phyloP scores from a whole-genome alignment of 2,113 vertebrate genomes.

The Piprites chloris region DNA sequence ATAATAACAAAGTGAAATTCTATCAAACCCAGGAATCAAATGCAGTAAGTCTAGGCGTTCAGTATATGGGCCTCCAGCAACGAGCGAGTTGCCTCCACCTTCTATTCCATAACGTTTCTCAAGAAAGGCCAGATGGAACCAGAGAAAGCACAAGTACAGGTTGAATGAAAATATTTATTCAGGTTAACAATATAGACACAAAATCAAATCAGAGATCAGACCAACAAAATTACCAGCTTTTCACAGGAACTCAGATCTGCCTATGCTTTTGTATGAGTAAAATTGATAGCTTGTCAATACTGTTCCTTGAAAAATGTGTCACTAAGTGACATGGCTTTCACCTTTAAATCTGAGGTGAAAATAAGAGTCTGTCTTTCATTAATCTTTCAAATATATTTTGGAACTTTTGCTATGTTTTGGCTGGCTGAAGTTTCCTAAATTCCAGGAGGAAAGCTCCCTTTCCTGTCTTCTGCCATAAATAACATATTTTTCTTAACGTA shows the following conservation, averaged over 20 bases:
- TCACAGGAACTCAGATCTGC: neutral
- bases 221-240: neutral
- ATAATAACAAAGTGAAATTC: neutral
- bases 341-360: slow-evolving; percentile 9
- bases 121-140: neutral
- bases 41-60: neutral
- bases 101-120: rapidly evolving
- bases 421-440: slow-evolving; percentile 46
- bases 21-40: neutral
- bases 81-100: neutral
- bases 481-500: slow-evolving; percentile 44
- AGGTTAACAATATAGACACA: neutral
- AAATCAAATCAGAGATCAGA: neutral
- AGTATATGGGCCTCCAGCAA: neutral
- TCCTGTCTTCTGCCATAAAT: slow-evolving; percentile 58
- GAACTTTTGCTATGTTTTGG: slow-evolving; percentile 33
- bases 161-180: neutral
- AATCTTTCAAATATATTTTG: slow-evolving; percentile 33
- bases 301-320: neutral
- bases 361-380: slow-evolving; percentile 28
- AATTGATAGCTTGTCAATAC: neutral
- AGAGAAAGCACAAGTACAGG: neutral
- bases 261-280: neutral
- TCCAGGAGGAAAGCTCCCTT: slow-evolving; percentile 47
- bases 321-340: neutral